Evolutionary conservation across 2,888 invertebrate species (phyloP).

Genomic region (Hypselothyrea guttata): DNA sequence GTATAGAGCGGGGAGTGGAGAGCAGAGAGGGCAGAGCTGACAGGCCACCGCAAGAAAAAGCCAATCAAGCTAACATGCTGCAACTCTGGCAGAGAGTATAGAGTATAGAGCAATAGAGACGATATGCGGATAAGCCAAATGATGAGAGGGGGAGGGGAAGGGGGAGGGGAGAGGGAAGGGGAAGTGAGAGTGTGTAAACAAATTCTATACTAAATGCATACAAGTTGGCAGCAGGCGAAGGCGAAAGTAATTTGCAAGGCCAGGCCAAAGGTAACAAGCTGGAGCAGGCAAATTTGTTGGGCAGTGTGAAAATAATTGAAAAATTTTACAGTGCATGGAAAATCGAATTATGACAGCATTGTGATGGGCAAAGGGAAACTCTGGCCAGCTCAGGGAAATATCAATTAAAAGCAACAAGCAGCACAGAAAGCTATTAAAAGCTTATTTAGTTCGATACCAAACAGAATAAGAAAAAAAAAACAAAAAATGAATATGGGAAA

Average conservation of each 20-base stretch:
- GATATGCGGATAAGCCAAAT: no score
- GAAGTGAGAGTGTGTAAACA: neutral
- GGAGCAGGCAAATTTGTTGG: constrained; percentile 24
- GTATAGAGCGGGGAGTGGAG: constrained; percentile 37
- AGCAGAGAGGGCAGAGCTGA: constrained; percentile 14
- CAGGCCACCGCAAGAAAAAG: constrained; percentile 65
- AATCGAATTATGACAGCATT: constrained; percentile 67
- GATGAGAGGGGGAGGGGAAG: no score
- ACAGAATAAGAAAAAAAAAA: constrained; percentile 47
- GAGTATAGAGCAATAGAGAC: no score
- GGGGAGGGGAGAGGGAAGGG: neutral
- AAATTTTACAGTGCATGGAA: constrained; percentile 59
- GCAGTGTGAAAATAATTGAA: constrained; percentile 68
- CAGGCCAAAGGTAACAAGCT: constrained; percentile 19
- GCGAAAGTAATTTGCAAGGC: constrained; percentile 71
- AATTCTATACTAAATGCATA: constrained; percentile 5
- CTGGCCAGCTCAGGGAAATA: constrained; percentile 54
- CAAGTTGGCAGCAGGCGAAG: constrained; percentile 42
- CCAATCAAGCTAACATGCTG: constrained; percentile 67
- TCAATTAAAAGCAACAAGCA: constrained; percentile 61
- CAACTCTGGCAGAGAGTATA: constrained; percentile 11
- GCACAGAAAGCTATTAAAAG: constrained; percentile 70
- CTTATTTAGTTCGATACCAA: constrained; percentile 62
- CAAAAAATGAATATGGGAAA: constrained; percentile 45
- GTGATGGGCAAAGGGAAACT: constrained; percentile 39